These are phyloP conservation scores for Heliconius ismenius DNA, from an alignment of 2,888 invertebrate species.

Conservation along the genomic window DNA sequence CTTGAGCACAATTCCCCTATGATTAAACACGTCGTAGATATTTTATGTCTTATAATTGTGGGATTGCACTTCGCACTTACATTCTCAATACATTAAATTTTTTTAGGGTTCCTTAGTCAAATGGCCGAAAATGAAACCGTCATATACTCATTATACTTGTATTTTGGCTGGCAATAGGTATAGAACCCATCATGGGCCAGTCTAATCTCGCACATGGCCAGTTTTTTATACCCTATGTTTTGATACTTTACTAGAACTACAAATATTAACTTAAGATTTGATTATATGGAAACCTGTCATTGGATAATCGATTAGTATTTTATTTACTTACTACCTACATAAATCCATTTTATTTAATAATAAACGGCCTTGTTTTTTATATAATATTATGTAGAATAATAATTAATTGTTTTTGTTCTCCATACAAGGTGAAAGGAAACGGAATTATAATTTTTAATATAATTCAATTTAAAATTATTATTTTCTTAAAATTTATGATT, in stretches of 20 bases:
- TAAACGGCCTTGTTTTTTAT: not conserved
- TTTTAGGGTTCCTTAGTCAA: not conserved
- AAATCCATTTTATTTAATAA: not conserved
- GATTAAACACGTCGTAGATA: not conserved
- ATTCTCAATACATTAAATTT: no score
- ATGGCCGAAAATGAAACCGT: not conserved
- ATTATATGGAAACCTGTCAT: not conserved
- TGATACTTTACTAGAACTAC: not conserved
- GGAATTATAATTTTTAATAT: not conserved
- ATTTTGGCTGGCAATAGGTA: not conserved
- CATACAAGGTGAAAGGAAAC: slow-evolving; percentile 20
- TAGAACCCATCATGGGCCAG: not conserved
- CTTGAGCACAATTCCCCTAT: no score
- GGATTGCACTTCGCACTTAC: no score
- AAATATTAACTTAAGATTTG: not conserved
- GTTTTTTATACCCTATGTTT: not conserved
- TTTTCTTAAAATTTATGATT: slow-evolving; percentile 7
- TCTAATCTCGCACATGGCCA: not conserved
- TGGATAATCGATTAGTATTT: not conserved
- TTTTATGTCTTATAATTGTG: not conserved
- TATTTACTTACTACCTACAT: not conserved
- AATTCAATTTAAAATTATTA: not conserved
- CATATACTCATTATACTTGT: not conserved
- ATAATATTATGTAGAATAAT: not conserved
- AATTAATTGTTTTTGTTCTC: slow-evolving; percentile 2